Percentiles rank a stretch among this genome's conserved stretches.
Evolutionary conservation across 1,140 invertebrate species (phyloP).

Genomic region (Drosophila gunungcola): DNA sequence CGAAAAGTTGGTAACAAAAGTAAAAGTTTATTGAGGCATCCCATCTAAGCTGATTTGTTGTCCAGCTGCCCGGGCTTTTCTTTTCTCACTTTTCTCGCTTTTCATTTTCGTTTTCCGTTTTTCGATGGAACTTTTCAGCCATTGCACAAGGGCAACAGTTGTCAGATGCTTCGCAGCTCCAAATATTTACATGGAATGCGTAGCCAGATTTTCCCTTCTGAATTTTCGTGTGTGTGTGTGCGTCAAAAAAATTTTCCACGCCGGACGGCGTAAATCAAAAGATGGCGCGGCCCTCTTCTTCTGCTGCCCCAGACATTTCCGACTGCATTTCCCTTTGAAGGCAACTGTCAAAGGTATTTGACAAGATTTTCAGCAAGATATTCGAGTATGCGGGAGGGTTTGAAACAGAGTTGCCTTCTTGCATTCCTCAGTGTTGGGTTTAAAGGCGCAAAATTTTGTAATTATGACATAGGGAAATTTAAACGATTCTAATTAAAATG

Average conservation of each 20-base stretch:
- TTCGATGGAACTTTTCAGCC: slow-evolving; percentile 9
- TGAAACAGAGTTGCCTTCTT: slow-evolving; percentile 2
- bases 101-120: slow-evolving; percentile 9
- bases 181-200: slow-evolving; percentile 78
- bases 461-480: background rate
- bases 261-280: slow-evolving; percentile 75
- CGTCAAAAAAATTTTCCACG: slow-evolving; percentile 70
- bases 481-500: too few relatives aligned
- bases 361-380: slow-evolving; percentile 45
- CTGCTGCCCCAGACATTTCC: slow-evolving; percentile 1
- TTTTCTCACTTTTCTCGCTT: slow-evolving; percentile 5
- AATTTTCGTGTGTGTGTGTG: slow-evolving; percentile 42
- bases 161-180: slow-evolving; percentile 59
- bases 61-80: slow-evolving; percentile 45
- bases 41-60: slow-evolving; percentile 58
- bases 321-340: slow-evolving; percentile 70
- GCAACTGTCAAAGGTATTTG: slow-evolving; percentile 75
- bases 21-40: slow-evolving; percentile 62
- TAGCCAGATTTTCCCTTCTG: slow-evolving; percentile 25
- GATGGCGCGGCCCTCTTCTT: slow-evolving; percentile 16
- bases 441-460: background rate
- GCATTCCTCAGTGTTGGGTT: slow-evolving; percentile 2
- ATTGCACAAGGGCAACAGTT: slow-evolving; percentile 78
- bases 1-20: slow-evolving; percentile 59
- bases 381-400: slow-evolving; percentile 36